These are phyloP conservation scores for Dasyornis broadbenti DNA, from an alignment of 2,113 vertebrate species.

Conservation along the genomic window DNA sequence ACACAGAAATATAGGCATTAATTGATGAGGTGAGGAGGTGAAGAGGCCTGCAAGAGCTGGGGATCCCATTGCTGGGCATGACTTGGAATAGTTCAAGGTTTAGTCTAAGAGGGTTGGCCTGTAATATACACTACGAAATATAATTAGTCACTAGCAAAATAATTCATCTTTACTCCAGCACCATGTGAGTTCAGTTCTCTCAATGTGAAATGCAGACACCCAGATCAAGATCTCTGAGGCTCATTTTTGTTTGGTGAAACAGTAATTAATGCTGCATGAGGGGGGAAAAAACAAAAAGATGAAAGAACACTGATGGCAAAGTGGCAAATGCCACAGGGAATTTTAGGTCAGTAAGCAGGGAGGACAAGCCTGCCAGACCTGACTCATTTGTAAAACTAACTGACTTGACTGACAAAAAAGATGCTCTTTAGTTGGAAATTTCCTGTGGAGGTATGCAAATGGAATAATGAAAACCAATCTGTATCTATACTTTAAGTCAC, in stretches of 20 bases:
- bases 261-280: neutral
- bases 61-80: neutral
- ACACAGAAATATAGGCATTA: neutral
- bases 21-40: conserved; percentile 1
- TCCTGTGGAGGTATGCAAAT: neutral
- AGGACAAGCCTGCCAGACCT: neutral
- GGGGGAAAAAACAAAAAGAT: neutral
- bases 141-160: neutral
- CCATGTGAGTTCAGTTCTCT: neutral
- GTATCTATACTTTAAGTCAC: neutral
- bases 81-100: conserved; percentile 7
- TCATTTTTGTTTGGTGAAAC: neutral
- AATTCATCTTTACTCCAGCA: neutral
- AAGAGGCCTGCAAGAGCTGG: neutral
- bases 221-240: neutral
- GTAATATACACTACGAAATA: neutral
- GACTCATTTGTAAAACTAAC: neutral
- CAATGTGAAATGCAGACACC: neutral
- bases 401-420: neutral
- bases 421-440: neutral
- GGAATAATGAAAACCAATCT: neutral
- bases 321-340: neutral
- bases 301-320: neutral
- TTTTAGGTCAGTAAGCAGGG: neutral
- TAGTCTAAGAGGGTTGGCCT: neutral